Conservation (phyloP, 2,113 vertebrate species). For the Mesoclemmys tuberculata region DNA sequence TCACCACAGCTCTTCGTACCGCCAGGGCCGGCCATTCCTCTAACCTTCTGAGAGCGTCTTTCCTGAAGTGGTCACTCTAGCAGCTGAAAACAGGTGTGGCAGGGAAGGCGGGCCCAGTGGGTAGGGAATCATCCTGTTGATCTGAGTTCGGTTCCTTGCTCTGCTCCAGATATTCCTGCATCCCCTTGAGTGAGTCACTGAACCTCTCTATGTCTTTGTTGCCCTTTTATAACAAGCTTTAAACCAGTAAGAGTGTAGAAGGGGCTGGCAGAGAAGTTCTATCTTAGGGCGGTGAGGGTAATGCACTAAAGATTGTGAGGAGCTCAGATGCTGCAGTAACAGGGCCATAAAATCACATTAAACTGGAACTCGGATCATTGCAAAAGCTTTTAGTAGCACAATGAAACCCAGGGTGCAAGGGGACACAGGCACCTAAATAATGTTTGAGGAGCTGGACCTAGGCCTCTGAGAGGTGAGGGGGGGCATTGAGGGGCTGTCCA, state of each 20-base stretch:
- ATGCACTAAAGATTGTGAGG: not conserved
- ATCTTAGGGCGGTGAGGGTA: accelerated
- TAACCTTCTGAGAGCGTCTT: not conserved
- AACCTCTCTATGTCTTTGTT: not conserved
- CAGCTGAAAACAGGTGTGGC: not conserved
- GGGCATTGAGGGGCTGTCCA: not conserved
- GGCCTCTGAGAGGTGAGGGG: not conserved
- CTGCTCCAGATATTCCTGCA: not conserved
- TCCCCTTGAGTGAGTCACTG: accelerated
- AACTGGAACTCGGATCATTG: not conserved
- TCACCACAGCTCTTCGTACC: not conserved
- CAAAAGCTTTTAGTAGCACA: not conserved
- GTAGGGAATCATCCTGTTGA: not conserved
- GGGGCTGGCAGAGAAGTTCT: not conserved
- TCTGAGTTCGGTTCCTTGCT: not conserved
- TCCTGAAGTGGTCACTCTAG: not conserved
- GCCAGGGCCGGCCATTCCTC: no score
- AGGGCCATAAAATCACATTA: not conserved
- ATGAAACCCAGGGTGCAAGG: no score
- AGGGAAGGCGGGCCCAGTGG: not conserved
- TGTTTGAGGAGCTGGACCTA: no score
- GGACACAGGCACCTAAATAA: no score
- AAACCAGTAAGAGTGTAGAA: accelerated
- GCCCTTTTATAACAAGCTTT: no score
- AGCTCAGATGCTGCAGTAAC: accelerated